phyloP scores from a whole-genome alignment of 2,113 vertebrate species.

The Amblyopsis rosae region DNA sequence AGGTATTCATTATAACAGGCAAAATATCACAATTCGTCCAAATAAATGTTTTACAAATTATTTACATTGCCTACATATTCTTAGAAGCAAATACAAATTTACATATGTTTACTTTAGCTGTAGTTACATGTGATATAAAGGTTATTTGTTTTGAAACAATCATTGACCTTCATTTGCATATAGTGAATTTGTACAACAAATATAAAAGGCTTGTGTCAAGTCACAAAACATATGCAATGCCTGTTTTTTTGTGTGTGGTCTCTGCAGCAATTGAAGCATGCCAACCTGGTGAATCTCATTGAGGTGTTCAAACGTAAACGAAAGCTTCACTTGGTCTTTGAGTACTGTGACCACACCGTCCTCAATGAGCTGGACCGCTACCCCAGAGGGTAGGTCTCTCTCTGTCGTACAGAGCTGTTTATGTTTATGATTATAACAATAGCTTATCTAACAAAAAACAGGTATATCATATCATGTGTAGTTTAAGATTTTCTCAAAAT shows the following conservation, averaged over 20 bases:
- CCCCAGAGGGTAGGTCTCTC: slow-evolving; percentile 80
- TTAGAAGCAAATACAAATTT: too few relatives aligned
- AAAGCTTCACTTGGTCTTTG: slow-evolving; percentile 92
- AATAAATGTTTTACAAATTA: too few relatives aligned
- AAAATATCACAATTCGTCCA: too few relatives aligned
- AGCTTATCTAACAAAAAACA: not conserved
- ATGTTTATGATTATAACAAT: not conserved
- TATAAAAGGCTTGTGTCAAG: too few relatives aligned
- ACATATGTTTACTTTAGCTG: too few relatives aligned
- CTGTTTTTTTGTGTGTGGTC: slow-evolving; percentile 14
- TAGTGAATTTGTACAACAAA: too few relatives aligned
- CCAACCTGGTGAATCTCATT: slow-evolving; percentile 92
- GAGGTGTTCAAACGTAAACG: slow-evolving; percentile 92
- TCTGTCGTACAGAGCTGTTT: not conserved
- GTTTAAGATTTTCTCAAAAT: too few relatives aligned
- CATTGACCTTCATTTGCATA: too few relatives aligned
- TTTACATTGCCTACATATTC: too few relatives aligned
- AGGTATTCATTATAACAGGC: slow-evolving; percentile 73
- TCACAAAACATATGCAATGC: not conserved
- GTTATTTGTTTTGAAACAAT: not conserved
- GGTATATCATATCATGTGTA: too few relatives aligned
- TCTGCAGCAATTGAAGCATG: slow-evolving; percentile 91
- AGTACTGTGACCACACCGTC: slow-evolving; percentile 94
- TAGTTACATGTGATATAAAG: not conserved
- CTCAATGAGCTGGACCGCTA: slow-evolving; percentile 90